A percentile compares a stretch with the other conserved stretches of the same genome.
These are phyloP conservation scores for Halichoerus grypus DNA, from an alignment of 2,113 vertebrate genomes.

Conservation along the genomic window DNA sequence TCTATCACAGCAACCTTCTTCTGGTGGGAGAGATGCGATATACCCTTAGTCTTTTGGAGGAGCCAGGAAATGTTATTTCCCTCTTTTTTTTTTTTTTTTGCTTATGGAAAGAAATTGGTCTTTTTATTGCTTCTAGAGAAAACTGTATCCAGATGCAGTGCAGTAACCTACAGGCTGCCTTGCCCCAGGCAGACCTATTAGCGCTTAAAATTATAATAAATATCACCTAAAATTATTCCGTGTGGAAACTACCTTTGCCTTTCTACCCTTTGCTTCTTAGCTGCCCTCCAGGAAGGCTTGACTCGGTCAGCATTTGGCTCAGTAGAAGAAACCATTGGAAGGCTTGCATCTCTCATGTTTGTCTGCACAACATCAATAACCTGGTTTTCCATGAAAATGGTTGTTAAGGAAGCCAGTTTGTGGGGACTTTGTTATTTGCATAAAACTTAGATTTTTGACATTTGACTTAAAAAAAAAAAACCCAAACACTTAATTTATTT, in stretches of 20 bases:
- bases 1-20: background rate
- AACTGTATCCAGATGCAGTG: background rate
- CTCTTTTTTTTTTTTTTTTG: background rate
- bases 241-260: background rate
- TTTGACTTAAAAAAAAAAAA: constrained; percentile 1
- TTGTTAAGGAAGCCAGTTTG: background rate
- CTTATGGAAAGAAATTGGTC: background rate
- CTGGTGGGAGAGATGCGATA: background rate
- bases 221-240: background rate
- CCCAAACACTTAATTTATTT: no score
- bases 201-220: background rate
- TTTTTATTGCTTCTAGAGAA: background rate
- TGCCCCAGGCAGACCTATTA: background rate
- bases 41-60: background rate
- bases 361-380: background rate
- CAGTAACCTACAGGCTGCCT: background rate
- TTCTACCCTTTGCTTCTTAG: constrained; percentile 40
- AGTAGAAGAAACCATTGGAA: background rate
- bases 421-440: constrained; percentile 16
- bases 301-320: background rate
- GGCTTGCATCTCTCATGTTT: background rate
- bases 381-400: background rate
- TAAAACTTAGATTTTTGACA: background rate
- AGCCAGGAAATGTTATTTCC: background rate
- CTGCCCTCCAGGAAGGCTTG: background rate